Conservation (phyloP, 2,888 invertebrate species). For the Plebejus anna region DNA sequence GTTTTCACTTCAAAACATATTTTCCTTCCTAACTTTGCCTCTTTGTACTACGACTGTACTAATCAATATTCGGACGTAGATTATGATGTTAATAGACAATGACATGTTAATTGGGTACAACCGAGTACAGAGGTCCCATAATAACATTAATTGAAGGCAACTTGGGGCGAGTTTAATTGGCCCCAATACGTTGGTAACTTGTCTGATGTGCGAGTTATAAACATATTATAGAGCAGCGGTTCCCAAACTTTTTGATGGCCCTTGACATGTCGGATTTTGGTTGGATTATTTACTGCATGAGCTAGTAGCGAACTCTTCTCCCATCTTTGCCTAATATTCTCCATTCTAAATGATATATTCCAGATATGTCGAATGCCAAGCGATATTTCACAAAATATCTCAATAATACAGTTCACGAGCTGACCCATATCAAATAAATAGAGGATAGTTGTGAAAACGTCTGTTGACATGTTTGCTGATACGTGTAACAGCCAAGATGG, state of each 20-base stretch:
- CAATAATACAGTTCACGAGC: constrained; percentile 7
- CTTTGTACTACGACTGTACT: neutral
- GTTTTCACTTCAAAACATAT: too few relatives aligned
- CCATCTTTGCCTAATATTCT: too few relatives aligned
- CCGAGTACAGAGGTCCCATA: neutral
- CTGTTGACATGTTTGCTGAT: constrained; percentile 9
- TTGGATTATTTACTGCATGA: too few relatives aligned
- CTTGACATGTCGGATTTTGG: too few relatives aligned
- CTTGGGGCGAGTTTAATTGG: constrained; percentile 2
- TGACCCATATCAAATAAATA: neutral
- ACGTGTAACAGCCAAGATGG: neutral
- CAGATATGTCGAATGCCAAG: neutral
- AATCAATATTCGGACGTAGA: neutral
- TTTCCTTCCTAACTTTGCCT: neutral
- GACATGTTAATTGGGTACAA: neutral
- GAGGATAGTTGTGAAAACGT: neutral
- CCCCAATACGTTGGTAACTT: neutral
- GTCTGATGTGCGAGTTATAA: neutral
- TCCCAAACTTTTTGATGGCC: too few relatives aligned
- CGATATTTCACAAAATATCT: neutral
- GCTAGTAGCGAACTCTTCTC: neutral
- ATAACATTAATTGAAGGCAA: neutral
- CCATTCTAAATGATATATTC: neutral
- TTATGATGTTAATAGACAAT: neutral
- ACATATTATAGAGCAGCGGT: neutral